phyloP scores from a whole-genome alignment of 2,797 vertebrate genomes.

The Manis javanica region DNA sequence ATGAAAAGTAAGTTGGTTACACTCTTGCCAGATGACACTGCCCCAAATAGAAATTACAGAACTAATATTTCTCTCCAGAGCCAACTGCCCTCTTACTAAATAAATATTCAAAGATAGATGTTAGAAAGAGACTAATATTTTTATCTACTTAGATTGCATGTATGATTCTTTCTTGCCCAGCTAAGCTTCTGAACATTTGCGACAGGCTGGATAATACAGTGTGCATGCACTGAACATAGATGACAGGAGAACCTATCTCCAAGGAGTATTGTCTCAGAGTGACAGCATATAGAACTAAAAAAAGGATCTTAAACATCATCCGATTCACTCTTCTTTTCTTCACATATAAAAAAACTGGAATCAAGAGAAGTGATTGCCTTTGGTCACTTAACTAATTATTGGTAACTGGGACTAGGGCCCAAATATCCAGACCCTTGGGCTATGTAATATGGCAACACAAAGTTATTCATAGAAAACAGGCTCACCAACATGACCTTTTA shows the following conservation, averaged over 20 bases:
- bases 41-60: background rate
- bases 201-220: background rate
- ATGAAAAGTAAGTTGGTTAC: background rate
- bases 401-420: background rate
- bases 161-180: background rate
- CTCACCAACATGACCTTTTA: background rate
- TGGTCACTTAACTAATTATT: constrained; percentile 43
- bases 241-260: background rate
- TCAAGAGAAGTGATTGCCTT: constrained; percentile 11
- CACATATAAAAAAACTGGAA: background rate
- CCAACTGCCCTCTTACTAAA: background rate
- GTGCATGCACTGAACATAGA: background rate
- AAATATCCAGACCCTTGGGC: background rate
- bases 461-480: constrained; percentile 24
- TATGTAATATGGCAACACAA: background rate
- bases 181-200: constrained; percentile 8
- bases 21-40: background rate
- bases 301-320: background rate
- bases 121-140: background rate
- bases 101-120: background rate
- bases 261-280: background rate
- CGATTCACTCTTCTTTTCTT: background rate
- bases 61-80: background rate
- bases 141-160: background rate
- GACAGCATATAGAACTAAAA: background rate